Percentiles rank a stretch among this genome's conserved stretches.
Conservation (phyloP, 2,797 vertebrate genomes). For the Vireo griseus region DNA sequence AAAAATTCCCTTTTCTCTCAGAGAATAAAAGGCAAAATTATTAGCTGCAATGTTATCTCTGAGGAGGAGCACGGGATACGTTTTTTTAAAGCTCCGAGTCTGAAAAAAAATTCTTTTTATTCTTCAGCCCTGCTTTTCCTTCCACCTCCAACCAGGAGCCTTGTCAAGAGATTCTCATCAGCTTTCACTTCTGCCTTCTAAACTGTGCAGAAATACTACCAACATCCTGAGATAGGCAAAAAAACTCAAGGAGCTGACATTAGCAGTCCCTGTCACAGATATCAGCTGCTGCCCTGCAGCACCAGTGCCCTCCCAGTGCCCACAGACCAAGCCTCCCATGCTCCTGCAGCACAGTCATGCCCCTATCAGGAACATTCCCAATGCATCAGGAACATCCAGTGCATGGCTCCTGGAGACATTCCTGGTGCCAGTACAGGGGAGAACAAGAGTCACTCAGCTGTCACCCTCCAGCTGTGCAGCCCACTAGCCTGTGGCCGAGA, state of each 20-base stretch:
- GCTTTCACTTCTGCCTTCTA: conserved; percentile 57
- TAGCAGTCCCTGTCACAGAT: neutral
- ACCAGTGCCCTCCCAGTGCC: neutral
- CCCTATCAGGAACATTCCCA: neutral
- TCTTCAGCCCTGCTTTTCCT: neutral
- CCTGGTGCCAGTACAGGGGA: neutral
- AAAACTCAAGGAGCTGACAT: neutral
- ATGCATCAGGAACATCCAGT: too few species aligned
- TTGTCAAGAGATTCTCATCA: conserved; percentile 54
- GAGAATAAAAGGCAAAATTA: conserved; percentile 47
- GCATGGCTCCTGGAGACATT: neutral
- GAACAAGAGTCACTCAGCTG: neutral
- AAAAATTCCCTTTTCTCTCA: conserved; percentile 24
- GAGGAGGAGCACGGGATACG: neutral
- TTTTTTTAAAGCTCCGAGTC: conserved; percentile 22
- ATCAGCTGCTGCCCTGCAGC: neutral
- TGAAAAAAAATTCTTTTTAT: neutral
- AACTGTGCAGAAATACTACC: conserved; percentile 59
- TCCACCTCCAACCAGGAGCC: conserved; percentile 49
- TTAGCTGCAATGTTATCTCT: conserved; percentile 43
- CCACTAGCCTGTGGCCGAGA: neutral
- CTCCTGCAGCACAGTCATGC: neutral
- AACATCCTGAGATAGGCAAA: conserved; percentile 42
- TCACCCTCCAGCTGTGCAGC: neutral
- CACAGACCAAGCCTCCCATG: neutral